Percentiles rank a stretch among this genome's conserved stretches.
These are phyloP conservation scores for Rhagoletis zephyria DNA, from an alignment of 1,140 invertebrate genomes.

Conservation along the genomic window DNA sequence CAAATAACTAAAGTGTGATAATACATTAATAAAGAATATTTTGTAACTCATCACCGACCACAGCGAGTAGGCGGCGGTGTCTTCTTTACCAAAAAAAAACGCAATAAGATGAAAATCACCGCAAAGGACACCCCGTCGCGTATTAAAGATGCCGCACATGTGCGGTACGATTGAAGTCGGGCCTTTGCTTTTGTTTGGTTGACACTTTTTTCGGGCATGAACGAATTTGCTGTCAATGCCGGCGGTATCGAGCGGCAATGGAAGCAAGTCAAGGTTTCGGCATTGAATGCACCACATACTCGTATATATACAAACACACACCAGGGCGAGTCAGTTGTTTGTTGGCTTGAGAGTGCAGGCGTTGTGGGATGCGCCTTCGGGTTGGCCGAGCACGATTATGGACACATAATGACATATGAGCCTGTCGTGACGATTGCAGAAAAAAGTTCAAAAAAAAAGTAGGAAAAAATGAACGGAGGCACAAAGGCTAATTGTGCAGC, in stretches of 20 bases:
- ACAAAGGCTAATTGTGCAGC: constrained; percentile 41
- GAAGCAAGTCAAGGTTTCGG: neutral
- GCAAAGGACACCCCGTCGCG: constrained; percentile 71
- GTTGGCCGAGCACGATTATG: neutral
- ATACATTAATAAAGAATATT: constrained; percentile 73
- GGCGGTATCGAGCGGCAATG: neutral
- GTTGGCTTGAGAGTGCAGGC: neutral
- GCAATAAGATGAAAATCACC: constrained; percentile 72
- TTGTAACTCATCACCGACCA: constrained; percentile 71
- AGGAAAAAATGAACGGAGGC: neutral
- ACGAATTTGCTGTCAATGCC: constrained; percentile 60
- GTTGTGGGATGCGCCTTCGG: constrained; percentile 1
- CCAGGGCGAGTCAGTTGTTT: neutral
- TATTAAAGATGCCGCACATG: constrained; percentile 71
- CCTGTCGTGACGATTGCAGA: constrained; percentile 37
- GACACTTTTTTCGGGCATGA: constrained; percentile 73
- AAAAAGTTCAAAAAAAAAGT: neutral
- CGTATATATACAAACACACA: neutral
- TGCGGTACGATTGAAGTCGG: constrained; percentile 70
- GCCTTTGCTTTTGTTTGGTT: constrained; percentile 72
- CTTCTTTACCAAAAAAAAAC: neutral
- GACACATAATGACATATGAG: constrained; percentile 47
- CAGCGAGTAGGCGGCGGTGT: constrained; percentile 56
- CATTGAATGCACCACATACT: neutral
- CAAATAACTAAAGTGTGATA: constrained; percentile 66